Conservation (phyloP, 2,797 vertebrate genomes). For the Luscinia luscinia region DNA sequence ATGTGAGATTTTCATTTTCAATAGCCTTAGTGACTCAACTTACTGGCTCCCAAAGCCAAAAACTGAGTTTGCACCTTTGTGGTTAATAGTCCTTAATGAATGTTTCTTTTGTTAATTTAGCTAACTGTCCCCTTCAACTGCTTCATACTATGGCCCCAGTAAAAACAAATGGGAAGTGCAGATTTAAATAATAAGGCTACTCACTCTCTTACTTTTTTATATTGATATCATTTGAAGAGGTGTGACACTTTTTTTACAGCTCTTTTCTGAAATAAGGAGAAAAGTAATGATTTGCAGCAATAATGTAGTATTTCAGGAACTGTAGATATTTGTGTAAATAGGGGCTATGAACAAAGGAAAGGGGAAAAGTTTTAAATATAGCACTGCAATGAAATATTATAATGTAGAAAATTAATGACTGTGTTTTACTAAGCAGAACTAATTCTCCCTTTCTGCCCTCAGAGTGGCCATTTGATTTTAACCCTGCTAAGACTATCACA, state of each 20-base stretch:
- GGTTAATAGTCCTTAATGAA: not conserved
- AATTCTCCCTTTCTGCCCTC: not conserved
- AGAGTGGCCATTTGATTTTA: not conserved
- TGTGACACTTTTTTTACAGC: not conserved
- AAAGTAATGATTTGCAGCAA: not conserved
- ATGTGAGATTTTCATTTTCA: not conserved
- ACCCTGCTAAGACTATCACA: not conserved
- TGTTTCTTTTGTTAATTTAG: not conserved
- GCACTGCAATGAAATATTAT: not conserved
- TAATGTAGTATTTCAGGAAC: not conserved
- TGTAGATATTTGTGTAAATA: not conserved
- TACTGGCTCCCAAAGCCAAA: not conserved
- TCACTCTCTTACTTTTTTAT: not conserved
- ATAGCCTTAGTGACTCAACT: not conserved
- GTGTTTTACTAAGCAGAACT: not conserved
- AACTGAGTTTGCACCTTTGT: not conserved
- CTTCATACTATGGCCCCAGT: not conserved
- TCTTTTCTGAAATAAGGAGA: not conserved
- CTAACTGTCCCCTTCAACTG: not conserved
- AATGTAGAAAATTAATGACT: constrained; percentile 1
- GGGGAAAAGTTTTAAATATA: not conserved
- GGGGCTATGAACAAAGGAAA: not conserved
- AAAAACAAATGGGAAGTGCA: not conserved
- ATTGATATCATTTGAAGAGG: not conserved
- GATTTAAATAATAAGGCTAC: not conserved